Evolutionary conservation across 2,113 vertebrate genomes (phyloP), one percentile per base, ranked within the genome.

Genomic region (Puffinus mauretanicus): DNA sequence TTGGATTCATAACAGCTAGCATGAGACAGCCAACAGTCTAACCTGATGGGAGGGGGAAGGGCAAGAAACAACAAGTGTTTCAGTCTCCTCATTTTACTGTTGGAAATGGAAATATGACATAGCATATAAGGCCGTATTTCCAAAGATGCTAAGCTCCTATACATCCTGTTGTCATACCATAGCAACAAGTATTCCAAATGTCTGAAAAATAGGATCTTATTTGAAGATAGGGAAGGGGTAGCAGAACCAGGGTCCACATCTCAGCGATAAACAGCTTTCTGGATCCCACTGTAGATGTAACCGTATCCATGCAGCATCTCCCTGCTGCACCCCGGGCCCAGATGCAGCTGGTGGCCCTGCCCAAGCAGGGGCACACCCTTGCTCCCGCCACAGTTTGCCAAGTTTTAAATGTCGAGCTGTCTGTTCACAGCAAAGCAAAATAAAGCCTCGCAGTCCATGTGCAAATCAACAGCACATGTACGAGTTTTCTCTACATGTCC

Each of bases 281-380:
- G 78, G 70, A 11, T 79, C 36, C 65, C 20, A 1, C 29, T 46
- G 83, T 1, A 46, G 57, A 27, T 32, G 84, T 30, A 55, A 81
- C 11, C 0, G 2, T 36, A 29, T 20, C 82, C 73, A 8, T 4
- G 15, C 76, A 89, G 92, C 89, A 89, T 93, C 72, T 77, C 93
- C 60, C 64, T 2, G 76, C 58, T 51, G 65, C 71, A 25, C 16
- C 58, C 70, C 4, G 0, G 47, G 61, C 66, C 86, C 86, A 69
- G 78, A 22, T 42, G 92, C 88, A 92, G 95, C 94, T 94, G 96
- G 40, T 13, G 13, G 94, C 88, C 94, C 96, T 88, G 92, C 96
- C 95, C 88, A 58, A 81, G 54, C 58, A 14, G 1, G 62, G 88
- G 93, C 91, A 93, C 93, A 88, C 94, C 96, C 88, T 83, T 4